A percentile compares a stretch with the other conserved stretches of the same genome.
These are phyloP conservation scores for Nesometra sesokonis DNA, from an alignment of 35 echinoderm and acorn worm species.

Conservation along the genomic window DNA sequence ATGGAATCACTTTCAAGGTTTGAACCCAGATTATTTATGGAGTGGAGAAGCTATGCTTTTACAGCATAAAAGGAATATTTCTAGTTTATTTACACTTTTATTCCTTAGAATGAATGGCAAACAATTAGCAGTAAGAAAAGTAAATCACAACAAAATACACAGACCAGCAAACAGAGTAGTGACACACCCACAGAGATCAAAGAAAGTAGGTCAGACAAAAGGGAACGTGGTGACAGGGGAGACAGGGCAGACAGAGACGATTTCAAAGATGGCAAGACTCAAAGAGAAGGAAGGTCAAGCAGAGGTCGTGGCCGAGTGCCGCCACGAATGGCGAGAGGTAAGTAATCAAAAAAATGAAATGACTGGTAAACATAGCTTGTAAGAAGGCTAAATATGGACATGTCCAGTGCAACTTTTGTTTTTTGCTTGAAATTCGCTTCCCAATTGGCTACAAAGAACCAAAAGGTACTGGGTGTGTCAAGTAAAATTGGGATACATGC, in stretches of 20 bases:
- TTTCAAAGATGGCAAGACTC: constrained; percentile 15
- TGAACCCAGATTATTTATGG: too few relatives aligned
- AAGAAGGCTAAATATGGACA: too few relatives aligned
- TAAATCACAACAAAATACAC: constrained; percentile 24
- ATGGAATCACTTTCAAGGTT: too few relatives aligned
- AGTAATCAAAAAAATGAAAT: neutral
- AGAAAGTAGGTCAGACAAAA: constrained; percentile 24
- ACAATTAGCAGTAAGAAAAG: constrained; percentile 75
- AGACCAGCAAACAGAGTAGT: constrained; percentile 27
- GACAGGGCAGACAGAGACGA: constrained; percentile 24
- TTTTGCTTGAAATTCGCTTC: too few relatives aligned
- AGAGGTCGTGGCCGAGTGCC: constrained; percentile 68
- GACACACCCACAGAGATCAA: constrained; percentile 17
- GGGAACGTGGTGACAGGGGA: constrained; percentile 28
- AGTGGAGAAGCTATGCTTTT: too few relatives aligned
- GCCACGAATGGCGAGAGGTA: constrained; percentile 95
- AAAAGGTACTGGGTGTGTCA: too few relatives aligned
- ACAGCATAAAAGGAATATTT: too few relatives aligned
- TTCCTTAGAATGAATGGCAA: constrained; percentile 61
- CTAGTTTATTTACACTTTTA: neutral
- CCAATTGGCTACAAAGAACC: too few relatives aligned
- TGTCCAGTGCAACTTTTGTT: too few relatives aligned
- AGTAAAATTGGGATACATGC: too few relatives aligned
- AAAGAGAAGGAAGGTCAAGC: constrained; percentile 47
- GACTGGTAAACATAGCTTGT: too few relatives aligned